phyloP scores from a whole-genome alignment of 2,113 vertebrate species.

The Corythornis vintsioides region DNA sequence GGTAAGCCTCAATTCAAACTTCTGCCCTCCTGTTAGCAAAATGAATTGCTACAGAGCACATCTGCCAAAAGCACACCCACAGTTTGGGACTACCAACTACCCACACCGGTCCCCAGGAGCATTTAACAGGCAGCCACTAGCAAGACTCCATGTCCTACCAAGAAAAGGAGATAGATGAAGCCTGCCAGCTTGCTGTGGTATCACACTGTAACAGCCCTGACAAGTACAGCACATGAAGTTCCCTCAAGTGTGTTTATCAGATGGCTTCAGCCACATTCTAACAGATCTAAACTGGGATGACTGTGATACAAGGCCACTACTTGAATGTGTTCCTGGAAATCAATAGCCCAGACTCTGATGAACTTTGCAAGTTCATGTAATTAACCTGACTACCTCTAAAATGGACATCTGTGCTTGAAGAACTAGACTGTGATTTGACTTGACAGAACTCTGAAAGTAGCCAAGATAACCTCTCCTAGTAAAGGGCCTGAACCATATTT shows the following conservation, averaged over 20 bases:
- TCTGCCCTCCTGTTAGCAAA: not conserved
- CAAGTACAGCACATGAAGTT: not conserved
- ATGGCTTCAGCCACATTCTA: not conserved
- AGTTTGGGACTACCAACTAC: not conserved
- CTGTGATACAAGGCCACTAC: not conserved
- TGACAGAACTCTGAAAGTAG: not conserved
- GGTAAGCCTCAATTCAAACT: not conserved
- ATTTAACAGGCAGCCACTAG: not conserved
- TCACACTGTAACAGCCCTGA: not conserved
- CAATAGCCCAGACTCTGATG: not conserved
- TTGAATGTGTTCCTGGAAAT: not conserved
- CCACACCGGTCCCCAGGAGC: not conserved
- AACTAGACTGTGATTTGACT: not conserved
- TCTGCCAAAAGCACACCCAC: not conserved
- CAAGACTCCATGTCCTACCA: not conserved
- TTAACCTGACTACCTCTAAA: not conserved
- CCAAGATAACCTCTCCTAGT: not conserved
- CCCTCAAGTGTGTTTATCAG: not conserved
- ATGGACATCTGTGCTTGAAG: not conserved
- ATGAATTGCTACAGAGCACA: not conserved
- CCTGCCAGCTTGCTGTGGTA: not conserved
- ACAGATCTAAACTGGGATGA: not conserved
- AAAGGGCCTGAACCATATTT: not conserved
- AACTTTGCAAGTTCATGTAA: not conserved
- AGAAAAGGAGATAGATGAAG: not conserved